Evolutionary conservation across 2,888 invertebrate genomes (phyloP), one percentile per base, ranked within the genome.

Genomic region (Iselma pallidipennis): DNA sequence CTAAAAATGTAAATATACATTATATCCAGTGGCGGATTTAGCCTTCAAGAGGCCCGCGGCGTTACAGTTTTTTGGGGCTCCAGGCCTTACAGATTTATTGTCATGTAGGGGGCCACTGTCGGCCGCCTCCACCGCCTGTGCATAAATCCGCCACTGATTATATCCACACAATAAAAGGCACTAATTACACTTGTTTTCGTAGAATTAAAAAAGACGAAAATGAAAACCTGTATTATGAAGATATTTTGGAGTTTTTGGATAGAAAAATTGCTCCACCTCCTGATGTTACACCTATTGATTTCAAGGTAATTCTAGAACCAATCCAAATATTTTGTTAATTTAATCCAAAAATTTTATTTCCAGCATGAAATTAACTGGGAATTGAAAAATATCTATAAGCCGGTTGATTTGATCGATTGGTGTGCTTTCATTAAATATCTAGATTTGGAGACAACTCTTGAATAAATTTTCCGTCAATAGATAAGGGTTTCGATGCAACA

Each of bases 181-280:
- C n/a, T n/a, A n/a, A n/a, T n/a, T n/a, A n/a, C n/a, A n/a, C n/a
- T n/a, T n/a, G 21, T 49, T 37, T 62, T 75, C 76, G 42, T 70
- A 89, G 89, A 23, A 78, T 91, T 49, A 80, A 83, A n/a, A 88
- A 85, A 70, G 90, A 91, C 66, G 86, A 87, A 1, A 80, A 87
- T 21, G 88, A 88, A 58, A 85, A 88, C 70, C 83, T 93, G 33
- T 83, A 85, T 57, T 90, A 89, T 63, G 84, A 87, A 1, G 91
- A 93, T 74, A 81, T 94, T 57, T 77, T 94, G 71, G 78, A 83
- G 42, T 93, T 93, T 75, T 78, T 94, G 59, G 88, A 94, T 78
- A 87, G 89, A 72, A 85, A 85, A 74, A 84, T 86, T 10, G 82
- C 84, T 70, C 85, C 85, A 1, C 76, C 83, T 57, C 71, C 82